phyloP scores from a whole-genome alignment of 2,888 invertebrate genomes.

The Meiosimyza decipiens region DNA sequence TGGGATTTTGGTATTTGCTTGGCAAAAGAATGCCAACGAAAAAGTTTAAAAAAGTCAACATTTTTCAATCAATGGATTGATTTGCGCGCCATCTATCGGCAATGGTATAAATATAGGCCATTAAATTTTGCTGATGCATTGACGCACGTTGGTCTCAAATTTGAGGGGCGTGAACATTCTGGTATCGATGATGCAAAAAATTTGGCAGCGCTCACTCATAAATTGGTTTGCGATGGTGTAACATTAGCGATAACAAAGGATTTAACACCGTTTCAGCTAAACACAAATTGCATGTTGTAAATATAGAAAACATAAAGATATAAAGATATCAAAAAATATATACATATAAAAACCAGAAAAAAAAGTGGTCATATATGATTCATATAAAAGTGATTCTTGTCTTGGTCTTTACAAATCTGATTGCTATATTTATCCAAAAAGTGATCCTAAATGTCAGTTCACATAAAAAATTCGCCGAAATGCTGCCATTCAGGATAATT shows the following conservation, averaged over 20 bases:
- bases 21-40: constrained; percentile 71
- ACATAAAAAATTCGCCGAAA: no score
- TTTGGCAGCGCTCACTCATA: constrained; percentile 70
- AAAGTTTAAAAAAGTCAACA: constrained; percentile 69
- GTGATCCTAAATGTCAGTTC: no score
- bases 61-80: constrained; percentile 73
- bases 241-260: constrained; percentile 68
- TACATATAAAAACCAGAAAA: not conserved
- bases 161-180: constrained; percentile 73
- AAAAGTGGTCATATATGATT: not conserved
- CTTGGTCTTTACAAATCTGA: not conserved
- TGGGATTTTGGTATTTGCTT: constrained; percentile 74
- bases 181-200: constrained; percentile 74
- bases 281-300: constrained; percentile 61
- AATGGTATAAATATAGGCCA: constrained; percentile 70
- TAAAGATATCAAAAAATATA: no score
- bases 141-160: constrained; percentile 70
- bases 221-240: constrained; percentile 72
- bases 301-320: constrained; percentile 14
- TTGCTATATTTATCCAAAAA: no score
- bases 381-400: not conserved
- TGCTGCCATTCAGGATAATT: no score
- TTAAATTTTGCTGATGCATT: constrained; percentile 69
- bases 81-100: constrained; percentile 69
- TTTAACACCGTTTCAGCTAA: constrained; percentile 63